Percentiles rank a stretch among this genome's conserved stretches.
These are phyloP conservation scores for Fistularia tabacaria DNA, from an alignment of 2,797 vertebrate genomes.

Conservation along the genomic window DNA sequence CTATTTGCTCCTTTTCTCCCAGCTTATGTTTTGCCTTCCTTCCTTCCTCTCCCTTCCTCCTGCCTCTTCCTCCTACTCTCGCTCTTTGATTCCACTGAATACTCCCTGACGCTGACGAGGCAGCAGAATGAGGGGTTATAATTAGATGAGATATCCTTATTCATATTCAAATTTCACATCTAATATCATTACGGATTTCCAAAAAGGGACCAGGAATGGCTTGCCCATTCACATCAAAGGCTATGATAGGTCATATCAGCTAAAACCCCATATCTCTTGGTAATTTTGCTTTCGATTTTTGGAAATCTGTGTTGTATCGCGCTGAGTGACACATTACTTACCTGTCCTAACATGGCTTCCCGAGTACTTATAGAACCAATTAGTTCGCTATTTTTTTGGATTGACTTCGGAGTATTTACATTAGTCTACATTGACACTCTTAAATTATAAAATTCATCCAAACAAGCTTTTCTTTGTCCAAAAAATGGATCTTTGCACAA, in stretches of 20 bases:
- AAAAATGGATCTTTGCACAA: too few relatives aligned
- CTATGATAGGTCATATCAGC: slow-evolving; percentile 52
- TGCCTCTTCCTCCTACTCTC: slow-evolving; percentile 21
- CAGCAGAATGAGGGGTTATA: slow-evolving; percentile 64
- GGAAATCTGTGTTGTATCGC: not conserved
- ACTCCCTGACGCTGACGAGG: slow-evolving; percentile 61
- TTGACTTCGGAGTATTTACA: too few relatives aligned
- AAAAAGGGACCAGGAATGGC: slow-evolving; percentile 48
- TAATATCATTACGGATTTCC: slow-evolving; percentile 59
- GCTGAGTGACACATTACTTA: not conserved
- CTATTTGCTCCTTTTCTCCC: slow-evolving; percentile 22
- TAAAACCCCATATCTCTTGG: slow-evolving; percentile 26
- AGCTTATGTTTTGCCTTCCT: slow-evolving; percentile 16
- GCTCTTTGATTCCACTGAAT: slow-evolving; percentile 44
- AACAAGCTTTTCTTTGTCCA: too few relatives aligned
- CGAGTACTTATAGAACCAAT: too few relatives aligned
- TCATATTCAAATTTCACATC: slow-evolving; percentile 69
- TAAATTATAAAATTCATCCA: too few relatives aligned
- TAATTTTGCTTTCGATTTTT: slow-evolving; percentile 21
- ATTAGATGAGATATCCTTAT: slow-evolving; percentile 69
- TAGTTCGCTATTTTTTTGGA: too few relatives aligned
- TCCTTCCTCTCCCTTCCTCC: slow-evolving; percentile 18
- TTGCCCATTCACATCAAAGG: slow-evolving; percentile 35
- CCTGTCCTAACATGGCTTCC: too few relatives aligned
- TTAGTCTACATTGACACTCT: too few relatives aligned